phyloP scores from a whole-genome alignment of 2,113 vertebrate genomes.

The Montifringilla adamsi region DNA sequence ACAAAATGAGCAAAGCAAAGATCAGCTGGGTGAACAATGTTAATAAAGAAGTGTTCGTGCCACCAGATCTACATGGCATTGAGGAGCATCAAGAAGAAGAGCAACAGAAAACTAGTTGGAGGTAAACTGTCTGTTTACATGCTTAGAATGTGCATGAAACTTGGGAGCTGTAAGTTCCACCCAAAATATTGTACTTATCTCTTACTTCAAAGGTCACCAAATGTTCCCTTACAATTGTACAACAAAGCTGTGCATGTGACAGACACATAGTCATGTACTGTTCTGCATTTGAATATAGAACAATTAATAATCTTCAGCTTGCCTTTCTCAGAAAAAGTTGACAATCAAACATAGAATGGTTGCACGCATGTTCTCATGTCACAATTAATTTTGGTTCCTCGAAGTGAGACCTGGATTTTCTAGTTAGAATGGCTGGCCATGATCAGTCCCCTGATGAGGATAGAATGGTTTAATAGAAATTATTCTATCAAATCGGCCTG shows the following conservation, averaged over 20 bases:
- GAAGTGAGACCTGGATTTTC: background rate
- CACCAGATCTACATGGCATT: conserved; percentile 73
- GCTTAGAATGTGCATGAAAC: background rate
- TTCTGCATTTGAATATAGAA: background rate
- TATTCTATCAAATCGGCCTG: background rate
- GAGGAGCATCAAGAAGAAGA: conserved; percentile 63
- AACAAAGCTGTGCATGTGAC: background rate
- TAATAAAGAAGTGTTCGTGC: conserved; percentile 76
- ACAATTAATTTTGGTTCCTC: background rate
- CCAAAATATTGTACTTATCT: background rate
- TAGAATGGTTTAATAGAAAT: background rate
- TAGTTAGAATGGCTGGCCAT: background rate
- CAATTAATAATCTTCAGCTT: background rate
- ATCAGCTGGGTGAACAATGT: conserved; percentile 81
- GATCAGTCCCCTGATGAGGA: too few relatives aligned
- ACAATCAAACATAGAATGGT: background rate
- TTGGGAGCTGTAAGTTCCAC: background rate
- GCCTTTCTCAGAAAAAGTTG: background rate
- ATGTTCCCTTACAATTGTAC: background rate
- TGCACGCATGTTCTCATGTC: background rate
- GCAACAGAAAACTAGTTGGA: conserved; percentile 11
- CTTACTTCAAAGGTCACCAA: background rate
- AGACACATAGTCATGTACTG: fast-evolving
- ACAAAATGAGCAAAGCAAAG: conserved; percentile 62
- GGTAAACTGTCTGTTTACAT: conserved; percentile 66